These are phyloP conservation scores for Coptodon bakossiorum DNA, from an alignment of 2,113 vertebrate genomes.

Conservation along the genomic window DNA sequence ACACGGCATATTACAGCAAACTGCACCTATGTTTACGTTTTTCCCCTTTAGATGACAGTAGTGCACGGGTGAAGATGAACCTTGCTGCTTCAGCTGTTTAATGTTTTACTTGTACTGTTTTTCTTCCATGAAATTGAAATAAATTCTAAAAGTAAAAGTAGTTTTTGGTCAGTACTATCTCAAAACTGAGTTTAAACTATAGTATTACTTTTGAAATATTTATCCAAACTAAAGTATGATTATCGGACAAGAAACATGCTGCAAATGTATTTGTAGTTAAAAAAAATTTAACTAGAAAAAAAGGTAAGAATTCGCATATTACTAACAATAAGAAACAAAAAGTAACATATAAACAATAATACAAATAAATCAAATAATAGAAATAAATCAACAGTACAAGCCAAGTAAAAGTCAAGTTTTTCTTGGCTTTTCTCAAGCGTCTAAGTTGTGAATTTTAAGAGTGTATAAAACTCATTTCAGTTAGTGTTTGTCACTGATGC, in stretches of 20 bases:
- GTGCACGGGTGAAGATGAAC: neutral
- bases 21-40: rapidly evolving
- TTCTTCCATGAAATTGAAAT: neutral
- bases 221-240: neutral
- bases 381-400: neutral
- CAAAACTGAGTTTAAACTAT: neutral
- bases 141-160: neutral
- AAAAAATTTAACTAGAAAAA: neutral
- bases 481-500: neutral
- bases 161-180: neutral
- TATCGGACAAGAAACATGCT: rapidly evolving
- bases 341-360: neutral
- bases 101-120: neutral
- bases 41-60: neutral
- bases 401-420: neutral
- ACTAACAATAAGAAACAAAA: neutral
- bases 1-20: neutral
- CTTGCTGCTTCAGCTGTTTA: rapidly evolving
- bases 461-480: neutral
- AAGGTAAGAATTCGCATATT: rapidly evolving
- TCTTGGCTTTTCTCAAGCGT: rapidly evolving
- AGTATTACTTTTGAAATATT: neutral
- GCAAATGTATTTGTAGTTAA: neutral
- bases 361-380: neutral
- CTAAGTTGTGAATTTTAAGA: neutral